phyloP scores from a whole-genome alignment of 2,888 invertebrate genomes.

The Electrophaes corylata region DNA sequence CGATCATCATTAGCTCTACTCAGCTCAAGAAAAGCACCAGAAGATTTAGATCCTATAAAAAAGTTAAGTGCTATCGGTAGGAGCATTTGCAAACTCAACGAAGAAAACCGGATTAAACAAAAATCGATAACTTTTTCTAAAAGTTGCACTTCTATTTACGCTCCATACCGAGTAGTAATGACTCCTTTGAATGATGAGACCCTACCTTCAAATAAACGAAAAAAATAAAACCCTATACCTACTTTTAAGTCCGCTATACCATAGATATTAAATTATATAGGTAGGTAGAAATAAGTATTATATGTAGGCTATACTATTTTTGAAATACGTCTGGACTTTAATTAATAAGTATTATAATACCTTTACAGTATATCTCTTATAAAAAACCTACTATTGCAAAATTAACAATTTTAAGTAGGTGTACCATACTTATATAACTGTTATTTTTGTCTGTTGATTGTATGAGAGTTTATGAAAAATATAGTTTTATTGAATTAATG shows the following conservation, averaged over 20 bases:
- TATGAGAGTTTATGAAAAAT: conserved; percentile 62
- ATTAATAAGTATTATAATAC: not conserved
- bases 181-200: conserved; percentile 66
- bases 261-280: no score
- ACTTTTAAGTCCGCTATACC: no score
- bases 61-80: conserved; percentile 75
- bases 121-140: conserved; percentile 71
- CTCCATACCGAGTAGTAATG: conserved; percentile 68
- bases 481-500: conserved; percentile 40
- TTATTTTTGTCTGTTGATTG: conserved; percentile 57
- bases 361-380: not conserved
- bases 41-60: conserved; percentile 66
- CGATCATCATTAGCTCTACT: conserved; percentile 55
- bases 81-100: conserved; percentile 72
- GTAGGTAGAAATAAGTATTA: not conserved
- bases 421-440: not conserved
- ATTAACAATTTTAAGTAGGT: conserved; percentile 36
- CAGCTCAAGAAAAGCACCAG: conserved; percentile 52
- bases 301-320: not conserved
- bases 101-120: conserved; percentile 63
- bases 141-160: conserved; percentile 71
- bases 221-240: conserved; percentile 41
- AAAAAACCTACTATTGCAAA: conserved; percentile 29
- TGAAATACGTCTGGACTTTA: not conserved
- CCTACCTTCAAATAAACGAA: conserved; percentile 48